Evolutionary conservation across 2,888 invertebrate species (phyloP), one percentile per base, ranked within the genome.

Genomic region (Axea sp.): DNA sequence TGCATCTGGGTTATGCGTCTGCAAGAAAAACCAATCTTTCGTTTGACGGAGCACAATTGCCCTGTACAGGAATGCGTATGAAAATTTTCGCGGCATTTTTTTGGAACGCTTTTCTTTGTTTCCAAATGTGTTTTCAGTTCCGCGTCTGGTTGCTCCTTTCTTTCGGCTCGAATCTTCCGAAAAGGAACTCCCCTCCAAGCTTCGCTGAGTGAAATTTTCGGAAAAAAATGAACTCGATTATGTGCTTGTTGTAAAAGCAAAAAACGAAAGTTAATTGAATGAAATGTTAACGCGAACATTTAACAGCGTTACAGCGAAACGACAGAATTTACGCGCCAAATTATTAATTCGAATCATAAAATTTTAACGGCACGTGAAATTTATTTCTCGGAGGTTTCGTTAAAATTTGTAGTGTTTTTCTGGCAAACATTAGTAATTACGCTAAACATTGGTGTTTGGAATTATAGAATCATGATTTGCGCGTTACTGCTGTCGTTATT

Each of bases 301-400:
- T 31, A 41, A 49, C 47, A 17, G 19, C 14, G 24, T 22, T 55
- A 49, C 33, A 55, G 57, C 41, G 39, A n/a, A 57, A 67, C 26
- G 47, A 57, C 14, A 17, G 51, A 53, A 59, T 60, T 60, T 53
- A 19, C 45, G n/a, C 37, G 45, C 45, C 11, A 60, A 69, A 69
- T 60, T 69, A 60, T 69, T 60, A 43, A 53, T 69, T 69, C 9
- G 45, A 53, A 31, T 60, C 69, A 22, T 69, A 60, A 69, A 69
- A 69, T 53, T 60, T 69, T 69, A 69, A 60, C 51, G 53, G 60
- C 51, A 22, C 24, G 30, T 39, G 28, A 51, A 43, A 60, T 71
- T 62, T 71, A 62, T 71, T 59, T 31, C 26, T 39, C 12, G 45
- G 37, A 53, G 43, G 51, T 22, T 8, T 33, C 24, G 45, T 15